Conservation (phyloP, 2,888 invertebrate species). For the Hyppa rectilinea region DNA sequence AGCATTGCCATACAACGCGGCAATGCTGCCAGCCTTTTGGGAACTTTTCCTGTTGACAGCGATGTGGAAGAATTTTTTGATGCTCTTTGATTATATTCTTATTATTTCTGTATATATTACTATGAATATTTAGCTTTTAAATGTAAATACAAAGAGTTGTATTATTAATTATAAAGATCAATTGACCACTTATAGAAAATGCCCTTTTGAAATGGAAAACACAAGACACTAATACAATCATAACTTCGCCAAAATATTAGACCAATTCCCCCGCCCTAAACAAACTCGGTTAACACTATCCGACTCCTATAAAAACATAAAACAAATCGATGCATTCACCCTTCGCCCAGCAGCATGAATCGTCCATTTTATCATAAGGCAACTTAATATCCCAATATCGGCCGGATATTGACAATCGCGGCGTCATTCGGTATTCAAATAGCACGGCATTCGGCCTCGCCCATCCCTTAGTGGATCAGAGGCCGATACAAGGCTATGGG, state of each 20-base stretch:
- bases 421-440: slow-evolving; percentile 72
- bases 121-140: no score
- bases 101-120: no score
- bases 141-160: no score
- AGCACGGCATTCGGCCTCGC: slow-evolving; percentile 49
- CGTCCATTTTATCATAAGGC: slow-evolving; percentile 55
- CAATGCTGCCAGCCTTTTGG: no score
- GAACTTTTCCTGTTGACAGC: no score
- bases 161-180: no score
- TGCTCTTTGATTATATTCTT: no score
- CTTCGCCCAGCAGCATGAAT: slow-evolving; percentile 41
- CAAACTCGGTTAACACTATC: slow-evolving; percentile 25
- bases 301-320: slow-evolving; percentile 20
- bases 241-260: slow-evolving; percentile 31
- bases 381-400: slow-evolving; percentile 56
- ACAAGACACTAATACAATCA: slow-evolving; percentile 2
- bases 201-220: not conserved
- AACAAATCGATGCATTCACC: slow-evolving; percentile 27
- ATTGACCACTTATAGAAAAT: not conserved
- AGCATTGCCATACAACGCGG: no score
- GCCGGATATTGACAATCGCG: slow-evolving; percentile 65
- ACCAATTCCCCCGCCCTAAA: slow-evolving; percentile 25
- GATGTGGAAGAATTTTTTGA: no score
- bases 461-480: slow-evolving; percentile 47
- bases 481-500: slow-evolving; percentile 28